Percentiles rank a stretch among this genome's conserved stretches.
These are phyloP conservation scores for Dipodomys ordii DNA, from an alignment of 2,113 vertebrate genomes.

Conservation along the genomic window DNA sequence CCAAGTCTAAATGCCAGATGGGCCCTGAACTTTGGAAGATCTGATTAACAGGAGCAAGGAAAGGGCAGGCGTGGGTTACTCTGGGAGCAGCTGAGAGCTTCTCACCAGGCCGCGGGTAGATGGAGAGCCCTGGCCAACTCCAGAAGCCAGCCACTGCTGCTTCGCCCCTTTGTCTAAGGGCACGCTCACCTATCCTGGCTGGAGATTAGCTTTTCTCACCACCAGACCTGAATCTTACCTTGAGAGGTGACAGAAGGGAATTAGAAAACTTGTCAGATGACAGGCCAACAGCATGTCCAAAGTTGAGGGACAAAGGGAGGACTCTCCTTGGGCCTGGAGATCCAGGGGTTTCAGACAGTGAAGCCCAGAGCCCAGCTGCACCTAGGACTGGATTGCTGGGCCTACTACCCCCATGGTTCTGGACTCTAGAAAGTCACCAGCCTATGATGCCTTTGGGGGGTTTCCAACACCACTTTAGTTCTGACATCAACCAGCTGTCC, in stretches of 20 bases:
- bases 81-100: background rate
- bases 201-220: background rate
- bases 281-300: background rate
- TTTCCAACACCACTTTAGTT: background rate
- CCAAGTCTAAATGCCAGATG: constrained; percentile 59
- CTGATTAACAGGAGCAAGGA: background rate
- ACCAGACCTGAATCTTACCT: background rate
- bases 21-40: constrained; percentile 31
- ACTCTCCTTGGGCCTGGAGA: background rate
- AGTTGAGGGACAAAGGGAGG: background rate
- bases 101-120: background rate
- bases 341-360: background rate
- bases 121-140: background rate
- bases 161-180: background rate
- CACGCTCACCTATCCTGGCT: background rate
- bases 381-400: rapidly evolving
- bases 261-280: background rate
- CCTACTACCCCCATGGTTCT: rapidly evolving
- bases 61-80: background rate
- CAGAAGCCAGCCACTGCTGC: background rate
- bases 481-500: no score
- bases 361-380: background rate
- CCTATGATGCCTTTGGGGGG: rapidly evolving
- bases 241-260: background rate
- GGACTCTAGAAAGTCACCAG: background rate